Evolutionary conservation across 2,113 vertebrate genomes (phyloP).

Genomic region (Synodontis membranacea): DNA sequence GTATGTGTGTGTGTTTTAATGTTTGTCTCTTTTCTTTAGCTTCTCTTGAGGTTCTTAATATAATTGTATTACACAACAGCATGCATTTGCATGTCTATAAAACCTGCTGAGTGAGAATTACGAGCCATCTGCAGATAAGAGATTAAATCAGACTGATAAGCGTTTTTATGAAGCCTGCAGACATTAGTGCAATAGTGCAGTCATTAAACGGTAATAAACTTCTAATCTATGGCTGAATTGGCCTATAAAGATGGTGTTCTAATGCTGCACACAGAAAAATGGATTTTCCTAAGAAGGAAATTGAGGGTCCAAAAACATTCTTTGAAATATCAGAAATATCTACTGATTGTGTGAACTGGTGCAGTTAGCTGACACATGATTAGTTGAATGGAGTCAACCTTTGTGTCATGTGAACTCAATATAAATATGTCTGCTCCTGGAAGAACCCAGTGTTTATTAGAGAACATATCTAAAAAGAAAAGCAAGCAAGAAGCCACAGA

Average conservation of each 20-base stretch:
- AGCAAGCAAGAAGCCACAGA: not conserved
- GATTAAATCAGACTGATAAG: slow-evolving; percentile 32
- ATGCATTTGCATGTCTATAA: slow-evolving; percentile 50
- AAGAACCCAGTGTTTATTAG: not conserved
- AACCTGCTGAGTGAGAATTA: slow-evolving; percentile 48
- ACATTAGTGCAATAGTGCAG: slow-evolving; percentile 50
- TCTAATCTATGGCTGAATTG: slow-evolving; percentile 17
- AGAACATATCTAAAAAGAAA: not conserved
- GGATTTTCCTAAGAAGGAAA: not conserved
- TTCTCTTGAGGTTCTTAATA: not conserved
- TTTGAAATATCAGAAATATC: slow-evolving; percentile 29
- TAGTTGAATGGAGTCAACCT: not conserved
- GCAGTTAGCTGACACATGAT: not conserved
- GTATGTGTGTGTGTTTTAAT: not conserved
- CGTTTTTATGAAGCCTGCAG: slow-evolving; percentile 26
- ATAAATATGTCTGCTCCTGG: not conserved
- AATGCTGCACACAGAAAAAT: slow-evolving; percentile 18
- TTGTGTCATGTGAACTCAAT: not conserved
- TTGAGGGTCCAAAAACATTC: not conserved
- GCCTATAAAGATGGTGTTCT: slow-evolving; percentile 5
- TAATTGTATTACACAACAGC: slow-evolving; percentile 40
- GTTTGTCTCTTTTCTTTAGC: slow-evolving; percentile 7
- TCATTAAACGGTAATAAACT: slow-evolving; percentile 39
- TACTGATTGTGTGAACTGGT: not conserved
- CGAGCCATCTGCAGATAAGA: slow-evolving; percentile 30